Percentiles rank a stretch among this genome's conserved stretches.
phyloP scores from a whole-genome alignment of 2,113 vertebrate species.

The Dromaius novaehollandiae region DNA sequence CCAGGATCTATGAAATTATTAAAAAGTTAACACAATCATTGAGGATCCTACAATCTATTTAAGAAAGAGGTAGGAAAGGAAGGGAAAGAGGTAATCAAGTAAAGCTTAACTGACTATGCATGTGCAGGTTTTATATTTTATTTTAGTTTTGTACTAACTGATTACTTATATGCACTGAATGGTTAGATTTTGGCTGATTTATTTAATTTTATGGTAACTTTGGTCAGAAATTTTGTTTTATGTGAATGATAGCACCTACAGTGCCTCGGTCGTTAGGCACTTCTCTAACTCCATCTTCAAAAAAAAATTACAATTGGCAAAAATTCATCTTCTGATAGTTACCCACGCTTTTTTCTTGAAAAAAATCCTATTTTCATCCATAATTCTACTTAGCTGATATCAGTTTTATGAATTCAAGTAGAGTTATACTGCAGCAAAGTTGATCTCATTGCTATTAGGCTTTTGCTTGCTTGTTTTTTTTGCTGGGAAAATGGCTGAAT shows the following conservation, averaged over 20 bases:
- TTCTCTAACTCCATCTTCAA: not conserved
- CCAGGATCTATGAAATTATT: not conserved
- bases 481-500: not conserved
- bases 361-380: not conserved
- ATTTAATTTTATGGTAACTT: not conserved
- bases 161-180: not conserved
- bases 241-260: not conserved
- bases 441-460: not conserved
- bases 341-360: not conserved
- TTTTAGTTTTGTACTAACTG: not conserved
- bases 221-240: not conserved
- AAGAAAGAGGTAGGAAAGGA: not conserved
- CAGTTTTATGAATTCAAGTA: not conserved
- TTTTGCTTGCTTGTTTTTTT: not conserved
- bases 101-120: not conserved
- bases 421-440: not conserved
- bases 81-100: not conserved
- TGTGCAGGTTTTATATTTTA: not conserved
- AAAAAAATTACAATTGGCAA: not conserved
- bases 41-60: not conserved
- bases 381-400: not conserved
- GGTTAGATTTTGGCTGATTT: not conserved
- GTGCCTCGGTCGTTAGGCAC: no score
- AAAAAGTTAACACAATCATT: not conserved
- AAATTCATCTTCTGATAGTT: not conserved